Percentiles rank a stretch among this genome's conserved stretches.
phyloP scores from a whole-genome alignment of 2,113 vertebrate genomes.

The Uria aalge region DNA sequence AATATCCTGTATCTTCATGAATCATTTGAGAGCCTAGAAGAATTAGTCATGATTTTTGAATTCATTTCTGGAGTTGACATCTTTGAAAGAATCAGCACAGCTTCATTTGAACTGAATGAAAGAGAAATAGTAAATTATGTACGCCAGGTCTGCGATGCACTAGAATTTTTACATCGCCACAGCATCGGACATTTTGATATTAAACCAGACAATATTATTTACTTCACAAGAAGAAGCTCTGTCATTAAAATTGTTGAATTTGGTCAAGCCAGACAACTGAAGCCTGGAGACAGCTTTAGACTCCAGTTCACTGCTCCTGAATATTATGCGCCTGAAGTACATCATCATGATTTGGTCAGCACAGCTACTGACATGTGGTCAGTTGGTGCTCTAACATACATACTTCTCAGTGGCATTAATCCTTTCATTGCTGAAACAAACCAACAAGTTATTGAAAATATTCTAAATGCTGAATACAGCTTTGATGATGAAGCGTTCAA shows the following conservation, averaged over 20 bases:
- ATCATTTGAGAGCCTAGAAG: conserved; percentile 95
- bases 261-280: conserved; percentile 90
- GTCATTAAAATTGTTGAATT: conserved; percentile 94
- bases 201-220: conserved; percentile 95
- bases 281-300: conserved; percentile 92
- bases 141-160: conserved; percentile 89
- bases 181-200: conserved; percentile 96
- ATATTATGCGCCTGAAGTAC: conserved; percentile 94
- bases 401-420: conserved; percentile 93
- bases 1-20: conserved; percentile 91
- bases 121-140: conserved; percentile 88
- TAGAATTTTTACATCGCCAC: conserved; percentile 88
- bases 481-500: conserved; percentile 96
- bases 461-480: conserved; percentile 90
- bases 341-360: conserved; percentile 93
- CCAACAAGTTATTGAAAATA: conserved; percentile 96
- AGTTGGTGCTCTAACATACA: conserved; percentile 89
- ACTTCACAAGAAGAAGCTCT: conserved; percentile 88
- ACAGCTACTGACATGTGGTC: conserved; percentile 97
- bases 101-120: conserved; percentile 92
- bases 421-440: conserved; percentile 97
- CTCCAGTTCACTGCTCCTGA: conserved; percentile 92
- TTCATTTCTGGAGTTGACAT: conserved; percentile 95
- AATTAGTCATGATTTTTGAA: conserved; percentile 96
- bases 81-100: conserved; percentile 88